Evolutionary conservation across 2,888 invertebrate species (phyloP).

Genomic region (Pantelozetes paolii): DNA sequence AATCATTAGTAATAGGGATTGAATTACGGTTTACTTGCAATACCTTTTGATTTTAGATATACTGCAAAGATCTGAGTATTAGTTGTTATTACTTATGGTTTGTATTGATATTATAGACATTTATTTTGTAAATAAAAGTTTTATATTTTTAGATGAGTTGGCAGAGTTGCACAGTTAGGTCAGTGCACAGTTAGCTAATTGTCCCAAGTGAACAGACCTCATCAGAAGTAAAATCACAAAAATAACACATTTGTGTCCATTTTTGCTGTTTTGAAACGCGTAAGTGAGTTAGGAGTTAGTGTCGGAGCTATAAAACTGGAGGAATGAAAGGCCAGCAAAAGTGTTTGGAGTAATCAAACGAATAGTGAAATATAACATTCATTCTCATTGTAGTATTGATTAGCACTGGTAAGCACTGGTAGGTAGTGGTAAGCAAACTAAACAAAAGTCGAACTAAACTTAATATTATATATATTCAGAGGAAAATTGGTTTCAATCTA

Average conservation of each 20-base stretch:
- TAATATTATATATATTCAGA: constrained; percentile 30
- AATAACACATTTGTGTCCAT: constrained; percentile 37
- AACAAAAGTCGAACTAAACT: constrained; percentile 26
- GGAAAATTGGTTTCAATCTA: constrained; percentile 7
- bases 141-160: background rate
- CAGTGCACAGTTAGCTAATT: constrained; percentile 25
- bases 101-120: background rate
- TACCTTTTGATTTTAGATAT: too few species aligned
- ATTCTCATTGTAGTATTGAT: constrained; percentile 5
- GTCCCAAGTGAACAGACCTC: constrained; percentile 36
- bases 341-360: constrained; percentile 34
- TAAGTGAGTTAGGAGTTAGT: constrained; percentile 30
- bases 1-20: too few species aligned
- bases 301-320: constrained; percentile 18
- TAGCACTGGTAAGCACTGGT: constrained; percentile 8
- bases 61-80: too few species aligned
- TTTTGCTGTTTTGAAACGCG: constrained; percentile 2
- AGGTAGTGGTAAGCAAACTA: background rate
- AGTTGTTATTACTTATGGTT: too few species aligned
- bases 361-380: constrained; percentile 35
- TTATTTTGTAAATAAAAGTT: background rate
- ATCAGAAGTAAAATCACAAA: constrained; percentile 36
- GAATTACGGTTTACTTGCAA: too few species aligned
- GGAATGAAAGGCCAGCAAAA: constrained; percentile 35
- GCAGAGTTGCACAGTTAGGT: background rate